A percentile compares a stretch with the other conserved stretches of the same genome.
Conservation (phyloP, 2,113 vertebrate species). For the Neoarius graeffei region DNA sequence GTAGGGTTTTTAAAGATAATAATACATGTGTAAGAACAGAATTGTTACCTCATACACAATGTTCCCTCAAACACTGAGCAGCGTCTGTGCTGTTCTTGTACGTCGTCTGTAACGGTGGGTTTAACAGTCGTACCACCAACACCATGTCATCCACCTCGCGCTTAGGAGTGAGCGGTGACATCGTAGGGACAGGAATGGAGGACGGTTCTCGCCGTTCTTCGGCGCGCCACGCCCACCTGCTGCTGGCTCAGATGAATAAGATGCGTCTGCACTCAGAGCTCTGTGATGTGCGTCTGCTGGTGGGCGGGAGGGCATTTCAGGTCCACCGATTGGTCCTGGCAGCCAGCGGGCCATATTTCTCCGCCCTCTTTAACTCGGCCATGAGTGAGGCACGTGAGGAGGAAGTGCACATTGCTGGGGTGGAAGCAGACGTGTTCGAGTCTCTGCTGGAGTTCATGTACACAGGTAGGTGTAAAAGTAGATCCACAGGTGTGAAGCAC, state of each 20-base stretch:
- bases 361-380: constrained; percentile 88
- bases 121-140: not conserved
- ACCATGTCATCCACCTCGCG: constrained; percentile 73
- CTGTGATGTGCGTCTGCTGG: constrained; percentile 88
- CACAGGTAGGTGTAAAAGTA: constrained; percentile 57
- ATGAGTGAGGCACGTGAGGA: constrained; percentile 90
- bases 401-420: constrained; percentile 86
- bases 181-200: constrained; percentile 49
- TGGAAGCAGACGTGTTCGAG: constrained; percentile 84
- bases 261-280: constrained; percentile 84
- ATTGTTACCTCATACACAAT: not conserved
- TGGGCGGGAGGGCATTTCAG: constrained; percentile 80
- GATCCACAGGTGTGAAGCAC: not conserved
- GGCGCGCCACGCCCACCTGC: constrained; percentile 84
- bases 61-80: not conserved
- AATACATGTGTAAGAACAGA: not conserved
- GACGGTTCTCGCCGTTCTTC: constrained; percentile 71
- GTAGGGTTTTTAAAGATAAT: not conserved
- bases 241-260: constrained; percentile 91
- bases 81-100: not conserved
- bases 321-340: constrained; percentile 91
- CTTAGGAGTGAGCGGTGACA: constrained; percentile 37
- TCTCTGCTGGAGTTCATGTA: constrained; percentile 87
- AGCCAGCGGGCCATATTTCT: constrained; percentile 93
- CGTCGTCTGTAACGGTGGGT: not conserved